Evolutionary conservation across 2,113 vertebrate genomes (phyloP).

Genomic region (zebrafish (Danio rerio)): DNA sequence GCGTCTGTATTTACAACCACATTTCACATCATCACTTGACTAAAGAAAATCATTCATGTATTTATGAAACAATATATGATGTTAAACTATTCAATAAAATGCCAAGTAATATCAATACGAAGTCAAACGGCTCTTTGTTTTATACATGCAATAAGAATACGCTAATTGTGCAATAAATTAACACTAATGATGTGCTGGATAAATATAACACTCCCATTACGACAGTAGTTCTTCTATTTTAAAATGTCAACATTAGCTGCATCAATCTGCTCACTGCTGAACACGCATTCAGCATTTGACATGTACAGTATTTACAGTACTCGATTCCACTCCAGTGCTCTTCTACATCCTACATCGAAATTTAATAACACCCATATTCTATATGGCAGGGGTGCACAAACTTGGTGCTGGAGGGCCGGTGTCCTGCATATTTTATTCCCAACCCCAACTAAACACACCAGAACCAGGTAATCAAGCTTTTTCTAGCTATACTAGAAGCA

Average conservation of each 20-base stretch:
- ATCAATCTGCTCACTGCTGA: constrained; percentile 13
- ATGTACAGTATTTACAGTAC: constrained; percentile 9
- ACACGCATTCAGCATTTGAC: constrained; percentile 18
- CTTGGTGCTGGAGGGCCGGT: too few relatives aligned
- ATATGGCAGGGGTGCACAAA: too few relatives aligned
- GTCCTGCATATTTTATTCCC: too few relatives aligned
- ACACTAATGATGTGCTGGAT: not conserved
- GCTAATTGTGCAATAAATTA: constrained; percentile 50
- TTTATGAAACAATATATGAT: not conserved
- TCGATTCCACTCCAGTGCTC: not conserved
- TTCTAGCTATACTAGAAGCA: too few relatives aligned
- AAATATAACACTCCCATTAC: constrained; percentile 48
- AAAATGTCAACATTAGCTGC: not conserved
- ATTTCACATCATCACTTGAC: not conserved
- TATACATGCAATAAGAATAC: constrained; percentile 8
- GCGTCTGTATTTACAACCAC: constrained; percentile 36
- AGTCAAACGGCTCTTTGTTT: not conserved
- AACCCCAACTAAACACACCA: too few relatives aligned
- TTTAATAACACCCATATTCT: not conserved
- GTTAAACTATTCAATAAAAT: not conserved
- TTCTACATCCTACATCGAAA: not conserved
- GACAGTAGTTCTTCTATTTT: not conserved
- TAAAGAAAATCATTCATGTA: not conserved
- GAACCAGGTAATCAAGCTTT: too few relatives aligned
- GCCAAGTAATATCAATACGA: not conserved